phyloP scores from a whole-genome alignment of 2,888 invertebrate genomes.

The Tholera decimalis region DNA sequence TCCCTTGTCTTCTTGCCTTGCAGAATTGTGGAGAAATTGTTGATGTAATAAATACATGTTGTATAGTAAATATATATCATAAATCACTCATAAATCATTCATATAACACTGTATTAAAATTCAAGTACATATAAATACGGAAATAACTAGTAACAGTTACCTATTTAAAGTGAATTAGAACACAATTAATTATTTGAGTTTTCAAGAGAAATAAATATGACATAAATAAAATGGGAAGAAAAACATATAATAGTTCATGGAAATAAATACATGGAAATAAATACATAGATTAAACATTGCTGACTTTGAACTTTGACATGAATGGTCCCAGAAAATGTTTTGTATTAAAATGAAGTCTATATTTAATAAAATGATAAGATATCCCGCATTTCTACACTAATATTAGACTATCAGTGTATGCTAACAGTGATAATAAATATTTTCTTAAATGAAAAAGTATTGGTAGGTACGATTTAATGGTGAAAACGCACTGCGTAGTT shows the following conservation, averaged over 20 bases:
- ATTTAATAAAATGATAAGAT: conserved; percentile 21
- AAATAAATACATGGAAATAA: conserved; percentile 28
- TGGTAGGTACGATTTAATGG: conserved; percentile 23
- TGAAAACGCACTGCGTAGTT: conserved; percentile 35
- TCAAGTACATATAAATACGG: conserved; percentile 25
- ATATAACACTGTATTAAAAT: conserved; percentile 40
- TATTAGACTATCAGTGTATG: neutral
- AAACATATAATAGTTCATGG: neutral
- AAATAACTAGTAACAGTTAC: conserved; percentile 22
- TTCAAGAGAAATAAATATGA: conserved; percentile 1
- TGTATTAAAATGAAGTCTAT: conserved; percentile 16
- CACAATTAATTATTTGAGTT: neutral
- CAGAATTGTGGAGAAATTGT: conserved; percentile 67
- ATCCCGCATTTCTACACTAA: neutral
- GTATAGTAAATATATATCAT: conserved; percentile 60
- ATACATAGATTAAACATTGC: conserved; percentile 33
- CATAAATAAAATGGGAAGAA: neutral
- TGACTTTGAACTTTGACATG: conserved; percentile 48
- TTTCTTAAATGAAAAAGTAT: conserved; percentile 26
- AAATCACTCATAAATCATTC: conserved; percentile 51
- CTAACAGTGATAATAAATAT: conserved; percentile 17
- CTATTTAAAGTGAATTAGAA: conserved; percentile 17
- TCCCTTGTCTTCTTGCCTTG: conserved; percentile 66
- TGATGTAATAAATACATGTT: conserved; percentile 74
- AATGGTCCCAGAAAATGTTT: conserved; percentile 23